Evolutionary conservation across 2,797 vertebrate genomes (phyloP).

Genomic region (Remorina albescens): DNA sequence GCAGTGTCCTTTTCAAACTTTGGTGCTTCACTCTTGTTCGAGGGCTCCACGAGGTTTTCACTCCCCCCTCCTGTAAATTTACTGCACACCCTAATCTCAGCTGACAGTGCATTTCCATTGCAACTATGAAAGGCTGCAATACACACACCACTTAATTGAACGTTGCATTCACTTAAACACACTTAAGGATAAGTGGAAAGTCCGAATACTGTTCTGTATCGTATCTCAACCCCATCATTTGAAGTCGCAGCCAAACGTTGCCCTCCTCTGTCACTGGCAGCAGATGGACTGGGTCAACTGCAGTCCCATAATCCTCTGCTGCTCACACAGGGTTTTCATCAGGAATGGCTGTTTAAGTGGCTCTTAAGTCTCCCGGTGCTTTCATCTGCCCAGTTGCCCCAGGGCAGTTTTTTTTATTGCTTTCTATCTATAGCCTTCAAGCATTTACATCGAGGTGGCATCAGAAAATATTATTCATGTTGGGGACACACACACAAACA

Average conservation of each 20-base stretch:
- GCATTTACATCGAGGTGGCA: conserved; percentile 40
- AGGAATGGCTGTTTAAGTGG: conserved; percentile 70
- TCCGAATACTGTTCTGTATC: conserved; percentile 14
- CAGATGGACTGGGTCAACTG: conserved; percentile 79
- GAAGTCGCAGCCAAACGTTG: conserved; percentile 73
- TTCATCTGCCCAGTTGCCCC: conserved; percentile 69
- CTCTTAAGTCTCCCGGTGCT: conserved; percentile 63
- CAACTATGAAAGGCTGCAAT: conserved; percentile 73
- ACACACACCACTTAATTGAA: conserved; percentile 78
- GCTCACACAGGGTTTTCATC: conserved; percentile 66
- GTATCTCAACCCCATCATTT: conserved; percentile 69
- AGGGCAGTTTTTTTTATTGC: conserved; percentile 59
- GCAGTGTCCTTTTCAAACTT: conserved; percentile 26
- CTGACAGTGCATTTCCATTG: conserved; percentile 74
- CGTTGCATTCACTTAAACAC: conserved; percentile 76
- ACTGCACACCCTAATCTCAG: conserved; percentile 66
- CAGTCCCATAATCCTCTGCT: conserved; percentile 72
- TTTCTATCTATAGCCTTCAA: conserved; percentile 40
- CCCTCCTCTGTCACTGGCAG: conserved; percentile 71
- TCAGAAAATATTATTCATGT: not conserved
- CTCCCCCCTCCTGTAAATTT: conserved; percentile 49
- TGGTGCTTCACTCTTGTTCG: conserved; percentile 37
- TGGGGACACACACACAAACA: conserved; percentile 18
- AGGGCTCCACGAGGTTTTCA: conserved; percentile 49
- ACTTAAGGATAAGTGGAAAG: conserved; percentile 71